Evolutionary conservation across 2,113 vertebrate species (phyloP).

Genomic region (Poeciliopsis prolifica): DNA sequence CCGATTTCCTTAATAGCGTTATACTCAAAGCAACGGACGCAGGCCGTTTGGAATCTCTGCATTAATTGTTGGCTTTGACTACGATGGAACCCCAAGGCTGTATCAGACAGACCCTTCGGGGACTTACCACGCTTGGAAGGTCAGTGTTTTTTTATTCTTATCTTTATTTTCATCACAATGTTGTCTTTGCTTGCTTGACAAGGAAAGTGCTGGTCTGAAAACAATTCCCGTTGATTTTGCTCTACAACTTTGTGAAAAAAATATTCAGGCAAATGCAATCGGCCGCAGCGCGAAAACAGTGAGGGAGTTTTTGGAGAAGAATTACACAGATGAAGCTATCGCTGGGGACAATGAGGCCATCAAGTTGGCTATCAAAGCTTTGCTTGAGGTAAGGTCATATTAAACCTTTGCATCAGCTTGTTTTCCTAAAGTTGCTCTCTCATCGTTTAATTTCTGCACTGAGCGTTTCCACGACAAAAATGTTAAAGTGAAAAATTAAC

Average conservation of each 20-base stretch:
- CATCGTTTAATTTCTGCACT: background rate
- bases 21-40: slow-evolving; percentile 85
- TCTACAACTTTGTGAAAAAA: background rate
- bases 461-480: too few species aligned
- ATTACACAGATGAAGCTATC: slow-evolving; percentile 83
- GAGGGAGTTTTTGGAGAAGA: slow-evolving; percentile 86
- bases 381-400: slow-evolving; percentile 83
- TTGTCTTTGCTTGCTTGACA: background rate
- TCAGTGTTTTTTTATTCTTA: slow-evolving; percentile 38
- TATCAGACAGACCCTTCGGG: slow-evolving; percentile 87
- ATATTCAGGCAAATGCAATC: slow-evolving; percentile 82
- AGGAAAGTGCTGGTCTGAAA: background rate
- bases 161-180: background rate
- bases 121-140: slow-evolving; percentile 88
- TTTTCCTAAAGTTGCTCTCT: background rate
- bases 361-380: slow-evolving; percentile 84
- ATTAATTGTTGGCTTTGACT: slow-evolving; percentile 86
- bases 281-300: slow-evolving; percentile 85
- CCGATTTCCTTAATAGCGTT: slow-evolving; percentile 67
- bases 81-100: slow-evolving; percentile 82
- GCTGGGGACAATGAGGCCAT: slow-evolving; percentile 81
- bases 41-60: slow-evolving; percentile 86
- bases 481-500: too few species aligned
- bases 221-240: background rate
- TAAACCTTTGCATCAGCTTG: background rate